Conservation (phyloP, 2,797 vertebrate genomes). For the Clamator glandarius region DNA sequence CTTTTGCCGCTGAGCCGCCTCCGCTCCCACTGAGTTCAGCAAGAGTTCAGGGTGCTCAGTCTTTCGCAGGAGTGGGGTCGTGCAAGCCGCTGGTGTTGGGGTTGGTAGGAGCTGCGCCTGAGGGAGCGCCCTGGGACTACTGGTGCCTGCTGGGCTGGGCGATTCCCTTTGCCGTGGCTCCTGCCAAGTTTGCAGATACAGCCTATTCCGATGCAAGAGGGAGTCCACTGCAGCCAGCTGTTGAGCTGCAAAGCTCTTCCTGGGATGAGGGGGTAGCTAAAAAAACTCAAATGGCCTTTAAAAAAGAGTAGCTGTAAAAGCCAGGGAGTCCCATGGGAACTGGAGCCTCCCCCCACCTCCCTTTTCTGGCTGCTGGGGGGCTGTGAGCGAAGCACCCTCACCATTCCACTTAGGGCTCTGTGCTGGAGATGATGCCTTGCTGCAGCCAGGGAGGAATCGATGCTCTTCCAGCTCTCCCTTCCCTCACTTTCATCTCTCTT, state of each 20-base stretch:
- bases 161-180: background rate
- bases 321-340: background rate
- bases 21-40: slow-evolving; percentile 18
- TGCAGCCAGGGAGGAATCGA: background rate
- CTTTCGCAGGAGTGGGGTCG: background rate
- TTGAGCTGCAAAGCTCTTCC: background rate
- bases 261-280: background rate
- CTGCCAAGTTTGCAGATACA: background rate
- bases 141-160: background rate
- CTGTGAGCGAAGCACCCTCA: background rate
- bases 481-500: background rate
- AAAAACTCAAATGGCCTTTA: background rate
- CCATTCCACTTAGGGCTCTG: accelerated
- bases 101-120: background rate
- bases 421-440: background rate
- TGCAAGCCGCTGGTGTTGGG: background rate
- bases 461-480: background rate
- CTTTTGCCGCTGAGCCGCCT: background rate
- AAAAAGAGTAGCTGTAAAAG: background rate
- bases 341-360: background rate
- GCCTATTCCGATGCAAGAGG: background rate
- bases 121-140: background rate
- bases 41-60: slow-evolving; percentile 6
- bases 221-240: background rate
- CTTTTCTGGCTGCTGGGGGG: background rate